Percentiles rank a stretch among this genome's conserved stretches.
phyloP scores from a whole-genome alignment of 2,113 vertebrate genomes.

The Lepus timidus region DNA sequence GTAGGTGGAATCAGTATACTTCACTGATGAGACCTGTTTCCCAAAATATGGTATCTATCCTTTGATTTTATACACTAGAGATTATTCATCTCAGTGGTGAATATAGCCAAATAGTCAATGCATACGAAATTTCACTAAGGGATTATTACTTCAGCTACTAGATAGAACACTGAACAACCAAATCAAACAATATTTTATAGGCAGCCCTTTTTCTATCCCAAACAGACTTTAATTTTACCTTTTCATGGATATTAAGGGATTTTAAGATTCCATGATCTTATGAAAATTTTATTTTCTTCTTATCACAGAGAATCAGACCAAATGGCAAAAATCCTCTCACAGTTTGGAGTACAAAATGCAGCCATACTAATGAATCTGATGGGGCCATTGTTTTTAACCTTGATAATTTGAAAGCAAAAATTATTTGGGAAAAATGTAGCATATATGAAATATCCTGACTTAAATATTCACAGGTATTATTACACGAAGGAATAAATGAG shows the following conservation, averaged over 20 bases:
- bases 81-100: neutral
- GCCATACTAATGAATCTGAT: neutral
- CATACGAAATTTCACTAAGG: neutral
- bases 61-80: neutral
- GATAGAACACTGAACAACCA: neutral
- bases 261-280: neutral
- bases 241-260: neutral
- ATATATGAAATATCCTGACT: neutral
- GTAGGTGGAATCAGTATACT: neutral
- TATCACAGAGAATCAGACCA: neutral
- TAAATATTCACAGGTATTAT: neutral
- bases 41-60: neutral
- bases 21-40: neutral
- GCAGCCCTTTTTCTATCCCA: neutral
- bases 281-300: neutral
- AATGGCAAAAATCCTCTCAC: neutral
- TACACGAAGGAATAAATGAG: neutral
- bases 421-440: neutral
- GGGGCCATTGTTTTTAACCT: neutral
- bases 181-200: neutral
- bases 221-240: neutral
- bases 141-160: neutral
- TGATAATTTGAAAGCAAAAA: neutral
- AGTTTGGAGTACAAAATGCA: neutral
- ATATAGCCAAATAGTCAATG: neutral